Conservation (phyloP, 2,888 invertebrate species). For the Iphiclides podalirius region DNA sequence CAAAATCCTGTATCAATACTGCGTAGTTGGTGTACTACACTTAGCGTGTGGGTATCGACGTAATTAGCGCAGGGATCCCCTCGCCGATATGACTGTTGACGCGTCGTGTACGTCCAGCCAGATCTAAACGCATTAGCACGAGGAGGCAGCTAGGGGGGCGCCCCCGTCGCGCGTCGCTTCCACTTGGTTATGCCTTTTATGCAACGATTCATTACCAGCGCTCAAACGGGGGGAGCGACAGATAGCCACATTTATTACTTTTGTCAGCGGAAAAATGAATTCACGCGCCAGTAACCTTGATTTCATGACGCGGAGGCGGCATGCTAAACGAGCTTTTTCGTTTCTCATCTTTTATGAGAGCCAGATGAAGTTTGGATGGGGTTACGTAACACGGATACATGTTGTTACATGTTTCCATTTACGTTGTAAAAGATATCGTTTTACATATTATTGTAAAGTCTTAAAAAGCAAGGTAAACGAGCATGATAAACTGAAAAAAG, state of each 20-base stretch:
- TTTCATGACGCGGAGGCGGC: conserved; percentile 23
- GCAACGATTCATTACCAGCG: conserved; percentile 74
- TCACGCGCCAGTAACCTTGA: conserved; percentile 50
- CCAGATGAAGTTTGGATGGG: no score
- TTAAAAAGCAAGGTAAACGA: no score
- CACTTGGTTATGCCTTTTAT: conserved; percentile 79
- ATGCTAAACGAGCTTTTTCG: background rate
- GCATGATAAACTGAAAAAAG: no score
- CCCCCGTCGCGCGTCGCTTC: conserved; percentile 49
- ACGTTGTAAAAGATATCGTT: no score
- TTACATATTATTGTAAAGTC: no score
- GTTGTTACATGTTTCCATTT: no score
- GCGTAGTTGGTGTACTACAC: no score
- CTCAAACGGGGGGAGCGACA: conserved; percentile 62
- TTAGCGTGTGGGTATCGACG: background rate
- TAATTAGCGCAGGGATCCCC: conserved; percentile 25
- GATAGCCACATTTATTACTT: conserved; percentile 77
- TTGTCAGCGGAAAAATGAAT: conserved; percentile 79
- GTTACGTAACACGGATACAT: no score
- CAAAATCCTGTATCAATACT: no score
- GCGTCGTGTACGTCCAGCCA: conserved; percentile 50
- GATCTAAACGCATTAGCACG: conserved; percentile 53
- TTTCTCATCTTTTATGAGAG: no score
- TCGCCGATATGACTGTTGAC: conserved; percentile 41
- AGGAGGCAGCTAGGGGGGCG: conserved; percentile 35